Evolutionary conservation across 2,113 vertebrate genomes (phyloP), one percentile per base, ranked within the genome.

Genomic region (Balaeniceps rex): DNA sequence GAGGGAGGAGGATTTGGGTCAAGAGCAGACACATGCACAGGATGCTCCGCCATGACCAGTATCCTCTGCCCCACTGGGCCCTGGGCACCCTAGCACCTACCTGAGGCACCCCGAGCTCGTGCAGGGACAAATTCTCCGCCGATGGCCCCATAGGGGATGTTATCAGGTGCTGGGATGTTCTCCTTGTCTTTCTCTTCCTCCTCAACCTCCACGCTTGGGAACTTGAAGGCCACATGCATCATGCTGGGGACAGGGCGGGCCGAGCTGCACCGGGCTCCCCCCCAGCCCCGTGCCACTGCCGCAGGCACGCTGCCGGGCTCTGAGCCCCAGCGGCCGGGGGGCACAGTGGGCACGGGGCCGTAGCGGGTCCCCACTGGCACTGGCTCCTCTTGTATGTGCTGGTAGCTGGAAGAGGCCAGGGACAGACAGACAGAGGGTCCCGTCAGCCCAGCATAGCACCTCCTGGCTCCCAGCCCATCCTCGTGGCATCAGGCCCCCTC

Each of bases 371-470:
- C 84, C 51, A 18, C 60, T 3, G 93, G 28, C 42, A 21, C 83
- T 0, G 58, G 70, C 25, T 97, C 74, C n/a, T 94, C 96, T 46
- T 23, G 84, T 60, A 96, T 66, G 72, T 99, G 98, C 93, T 96
- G 97, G 94, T 98, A 99, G 91, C 99, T 99, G 74, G 34, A 65
- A 14, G 7, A 85, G 47, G 14, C 33, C 72, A 28, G 49, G 26
- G 74, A 46, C 36, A 71, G 12, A 85, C 17, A 80, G 26, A 77
- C 16, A 88, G 77, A 91, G 16, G 21, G 11, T 52, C 11, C 46
- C 42, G 1, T 85, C 52, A 93, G 77, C 51, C 29, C 57, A 8
- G 21, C 6, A 3, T 1, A 16, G 5, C 21, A 19, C 36, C 12
- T 36, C n/a, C 4, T 19, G 19, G 40, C 58, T 65, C n/a, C 79